These are phyloP conservation scores for Calvadosia cruxmelitensis DNA, from an alignment of 30 jellyfish, hydroid and myxozoan genomes.

Conservation along the genomic window DNA sequence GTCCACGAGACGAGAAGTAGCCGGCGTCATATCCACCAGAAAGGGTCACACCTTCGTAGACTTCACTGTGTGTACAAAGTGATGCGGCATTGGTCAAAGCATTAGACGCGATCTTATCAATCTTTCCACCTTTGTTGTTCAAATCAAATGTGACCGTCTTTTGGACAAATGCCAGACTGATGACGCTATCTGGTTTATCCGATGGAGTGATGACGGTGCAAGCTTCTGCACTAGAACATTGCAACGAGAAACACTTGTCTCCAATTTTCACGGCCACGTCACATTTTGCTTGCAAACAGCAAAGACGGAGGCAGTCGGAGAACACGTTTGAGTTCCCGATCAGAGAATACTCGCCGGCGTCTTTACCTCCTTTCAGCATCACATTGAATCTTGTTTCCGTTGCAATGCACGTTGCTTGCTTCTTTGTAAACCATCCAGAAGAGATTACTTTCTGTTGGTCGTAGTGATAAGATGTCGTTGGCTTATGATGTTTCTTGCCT, in stretches of 20 bases:
- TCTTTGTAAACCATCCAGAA: not conserved
- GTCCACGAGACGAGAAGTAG: slow-evolving; percentile 56
- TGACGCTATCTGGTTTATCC: not conserved
- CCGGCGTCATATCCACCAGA: slow-evolving; percentile 97
- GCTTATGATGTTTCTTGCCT: not conserved
- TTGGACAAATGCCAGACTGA: not conserved
- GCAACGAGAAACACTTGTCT: not conserved
- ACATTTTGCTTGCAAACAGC: not conserved
- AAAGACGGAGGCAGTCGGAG: not conserved
- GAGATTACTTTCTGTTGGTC: not conserved
- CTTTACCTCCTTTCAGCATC: not conserved
- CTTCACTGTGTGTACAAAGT: slow-evolving; percentile 56
- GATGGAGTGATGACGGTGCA: not conserved
- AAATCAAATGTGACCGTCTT: not conserved
- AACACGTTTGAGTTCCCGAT: not conserved
- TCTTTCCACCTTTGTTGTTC: not conserved
- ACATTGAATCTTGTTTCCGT: not conserved
- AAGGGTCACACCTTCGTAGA: slow-evolving; percentile 61
- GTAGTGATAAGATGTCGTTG: not conserved
- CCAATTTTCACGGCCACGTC: not conserved
- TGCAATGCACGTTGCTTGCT: not conserved
- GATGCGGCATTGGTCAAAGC: slow-evolving; percentile 19
- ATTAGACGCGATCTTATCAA: not conserved
- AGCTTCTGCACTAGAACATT: not conserved
- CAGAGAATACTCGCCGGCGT: not conserved